A percentile compares a stretch with the other conserved stretches of the same genome.
Evolutionary conservation across 1,140 invertebrate species (phyloP).

Genomic region (Drosophila equinoxialis): DNA sequence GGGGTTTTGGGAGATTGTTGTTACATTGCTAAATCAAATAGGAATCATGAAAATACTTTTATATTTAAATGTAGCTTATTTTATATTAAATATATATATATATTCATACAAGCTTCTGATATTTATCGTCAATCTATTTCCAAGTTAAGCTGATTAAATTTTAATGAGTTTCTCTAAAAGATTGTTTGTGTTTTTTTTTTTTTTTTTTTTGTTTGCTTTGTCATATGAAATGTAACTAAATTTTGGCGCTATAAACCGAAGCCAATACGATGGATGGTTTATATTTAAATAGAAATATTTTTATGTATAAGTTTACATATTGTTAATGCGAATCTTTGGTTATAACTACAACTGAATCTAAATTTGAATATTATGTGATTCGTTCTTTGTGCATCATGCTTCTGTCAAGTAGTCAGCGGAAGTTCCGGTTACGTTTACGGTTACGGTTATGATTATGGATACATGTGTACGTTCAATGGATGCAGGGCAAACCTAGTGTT

Average conservation of each 20-base stretch:
- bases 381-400: slow-evolving; percentile 26
- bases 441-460: slow-evolving; percentile 22
- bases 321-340: slow-evolving; percentile 61
- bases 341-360: slow-evolving; percentile 76
- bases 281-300: slow-evolving; percentile 14
- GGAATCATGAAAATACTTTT: slow-evolving; percentile 79
- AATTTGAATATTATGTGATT: slow-evolving; percentile 37
- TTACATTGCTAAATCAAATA: slow-evolving; percentile 70
- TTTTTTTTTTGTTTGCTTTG: not conserved
- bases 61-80: slow-evolving; percentile 44
- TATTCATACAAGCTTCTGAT: slow-evolving; percentile 68
- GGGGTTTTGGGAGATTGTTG: slow-evolving; percentile 9
- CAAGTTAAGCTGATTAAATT: slow-evolving; percentile 21
- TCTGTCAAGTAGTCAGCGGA: slow-evolving; percentile 31
- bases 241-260: slow-evolving; percentile 62
- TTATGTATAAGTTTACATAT: not conserved
- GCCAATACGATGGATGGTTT: slow-evolving; percentile 38
- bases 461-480: slow-evolving; percentile 16
- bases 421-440: slow-evolving; percentile 18
- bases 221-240: slow-evolving; percentile 57
- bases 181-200: not conserved
- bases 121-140: slow-evolving; percentile 2
- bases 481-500: slow-evolving; percentile 41
- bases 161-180: slow-evolving; percentile 21
- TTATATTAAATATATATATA: slow-evolving; percentile 46